Conservation (phyloP, 2,888 invertebrate species). For the Scrobipalpa costella region DNA sequence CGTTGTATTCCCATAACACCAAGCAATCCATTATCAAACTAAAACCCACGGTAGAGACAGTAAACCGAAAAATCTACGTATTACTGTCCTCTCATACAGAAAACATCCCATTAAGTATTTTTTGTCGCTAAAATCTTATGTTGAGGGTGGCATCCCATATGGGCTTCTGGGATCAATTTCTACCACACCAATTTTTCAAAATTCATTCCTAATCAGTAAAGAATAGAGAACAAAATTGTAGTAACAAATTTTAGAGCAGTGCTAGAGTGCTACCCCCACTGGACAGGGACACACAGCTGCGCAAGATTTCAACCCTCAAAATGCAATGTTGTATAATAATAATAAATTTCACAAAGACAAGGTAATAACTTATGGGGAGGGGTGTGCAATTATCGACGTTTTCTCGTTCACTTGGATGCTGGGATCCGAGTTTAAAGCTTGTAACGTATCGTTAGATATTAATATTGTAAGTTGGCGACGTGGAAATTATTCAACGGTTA, state of each 20-base stretch:
- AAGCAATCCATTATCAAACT: constrained; percentile 12
- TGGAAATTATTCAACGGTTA: too few species aligned
- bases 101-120: constrained; percentile 79
- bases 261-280: not conserved
- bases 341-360: constrained; percentile 76
- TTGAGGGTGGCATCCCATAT: constrained; percentile 74
- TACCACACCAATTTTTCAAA: constrained; percentile 39
- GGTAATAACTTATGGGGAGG: constrained; percentile 61
- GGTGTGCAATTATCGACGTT: constrained; percentile 65
- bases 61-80: constrained; percentile 29
- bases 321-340: constrained; percentile 74
- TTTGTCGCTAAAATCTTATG: constrained; percentile 73
- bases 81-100: constrained; percentile 58
- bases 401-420: constrained; percentile 44
- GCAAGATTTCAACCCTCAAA: constrained; percentile 64
- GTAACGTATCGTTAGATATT: not conserved
- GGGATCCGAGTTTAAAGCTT: constrained; percentile 1
- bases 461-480: too few species aligned
- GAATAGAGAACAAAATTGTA: not conserved
- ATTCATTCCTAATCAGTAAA: not conserved
- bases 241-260: not conserved
- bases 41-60: not conserved
- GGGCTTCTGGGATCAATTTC: constrained; percentile 62
- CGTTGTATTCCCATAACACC: not conserved
- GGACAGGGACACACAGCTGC: constrained; percentile 56